A percentile compares a stretch with the other conserved stretches of the same genome.
phyloP scores from a whole-genome alignment of 37 sponge, comb jelly and placozoan genomes.

The Amphimedon queenslandica region DNA sequence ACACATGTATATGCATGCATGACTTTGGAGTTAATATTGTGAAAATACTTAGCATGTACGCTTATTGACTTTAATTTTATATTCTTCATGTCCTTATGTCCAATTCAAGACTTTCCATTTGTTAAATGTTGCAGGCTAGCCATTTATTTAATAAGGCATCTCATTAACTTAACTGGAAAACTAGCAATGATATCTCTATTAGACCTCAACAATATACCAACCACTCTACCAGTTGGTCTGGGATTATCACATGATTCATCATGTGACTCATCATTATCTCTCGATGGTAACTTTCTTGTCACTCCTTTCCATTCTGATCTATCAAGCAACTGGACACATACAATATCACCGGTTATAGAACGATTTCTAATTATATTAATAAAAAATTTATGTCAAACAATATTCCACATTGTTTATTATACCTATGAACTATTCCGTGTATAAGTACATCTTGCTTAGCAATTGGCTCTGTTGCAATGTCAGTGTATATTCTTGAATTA shows the following conservation, averaged over 20 bases:
- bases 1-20: too few species aligned
- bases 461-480: background rate
- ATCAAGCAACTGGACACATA: slow-evolving; percentile 49
- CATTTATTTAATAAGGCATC: too few species aligned
- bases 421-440: slow-evolving; percentile 37
- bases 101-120: too few species aligned
- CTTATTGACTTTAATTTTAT: too few species aligned
- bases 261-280: background rate
- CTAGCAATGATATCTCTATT: slow-evolving; percentile 54
- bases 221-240: slow-evolving; percentile 56
- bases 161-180: slow-evolving; percentile 49
- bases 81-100: too few species aligned
- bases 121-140: too few species aligned
- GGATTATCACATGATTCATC: slow-evolving; percentile 4
- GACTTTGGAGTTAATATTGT: too few species aligned
- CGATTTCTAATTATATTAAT: slow-evolving; percentile 46
- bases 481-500: background rate
- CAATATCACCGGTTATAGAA: slow-evolving; percentile 67
- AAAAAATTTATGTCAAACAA: background rate
- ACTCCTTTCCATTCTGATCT: slow-evolving; percentile 24
- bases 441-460: slow-evolving; percentile 36
- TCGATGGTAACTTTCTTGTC: slow-evolving; percentile 3
- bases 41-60: too few species aligned
- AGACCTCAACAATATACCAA: slow-evolving; percentile 44
- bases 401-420: background rate